phyloP scores from a whole-genome alignment of 2,113 vertebrate genomes.

The Pelobates fuscus region DNA sequence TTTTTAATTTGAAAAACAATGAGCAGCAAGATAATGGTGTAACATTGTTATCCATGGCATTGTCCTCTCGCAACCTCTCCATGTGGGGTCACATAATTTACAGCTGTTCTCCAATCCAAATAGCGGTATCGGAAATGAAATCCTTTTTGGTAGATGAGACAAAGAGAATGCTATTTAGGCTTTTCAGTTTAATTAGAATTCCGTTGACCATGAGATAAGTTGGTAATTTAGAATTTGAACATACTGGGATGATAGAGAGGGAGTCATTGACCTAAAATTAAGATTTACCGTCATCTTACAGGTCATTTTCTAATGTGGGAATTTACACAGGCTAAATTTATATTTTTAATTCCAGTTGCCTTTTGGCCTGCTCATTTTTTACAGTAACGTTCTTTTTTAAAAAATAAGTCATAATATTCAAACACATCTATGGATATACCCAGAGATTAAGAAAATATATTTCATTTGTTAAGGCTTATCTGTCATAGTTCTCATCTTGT shows the following conservation, averaged over 20 bases:
- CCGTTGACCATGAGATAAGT: conserved; percentile 3
- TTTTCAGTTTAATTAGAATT: conserved; percentile 24
- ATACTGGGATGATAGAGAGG: not conserved
- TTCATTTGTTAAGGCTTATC: too few relatives aligned
- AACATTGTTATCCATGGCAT: conserved; percentile 16
- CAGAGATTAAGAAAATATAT: too few relatives aligned
- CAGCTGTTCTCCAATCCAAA: conserved; percentile 5
- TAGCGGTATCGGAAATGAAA: conserved; percentile 10
- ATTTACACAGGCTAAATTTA: too few relatives aligned
- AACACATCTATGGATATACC: too few relatives aligned
- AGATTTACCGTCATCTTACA: not conserved
- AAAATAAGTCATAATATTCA: too few relatives aligned
- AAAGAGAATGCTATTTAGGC: not conserved
- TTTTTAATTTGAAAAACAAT: conserved; percentile 24
- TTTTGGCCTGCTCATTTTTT: not conserved
- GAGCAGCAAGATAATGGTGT: conserved; percentile 1
- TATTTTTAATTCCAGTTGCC: not conserved
- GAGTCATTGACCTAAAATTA: conserved; percentile 24
- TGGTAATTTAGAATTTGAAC: not conserved
- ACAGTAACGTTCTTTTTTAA: not conserved
- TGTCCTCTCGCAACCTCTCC: conserved; percentile 23
- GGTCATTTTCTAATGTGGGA: conserved; percentile 14
- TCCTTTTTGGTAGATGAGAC: conserved; percentile 17
- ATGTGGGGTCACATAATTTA: not conserved
- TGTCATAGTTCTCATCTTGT: too few relatives aligned